A percentile compares a stretch with the other conserved stretches of the same genome.
phyloP scores from a whole-genome alignment of 2,888 invertebrate species.

The Agrotis puta region DNA sequence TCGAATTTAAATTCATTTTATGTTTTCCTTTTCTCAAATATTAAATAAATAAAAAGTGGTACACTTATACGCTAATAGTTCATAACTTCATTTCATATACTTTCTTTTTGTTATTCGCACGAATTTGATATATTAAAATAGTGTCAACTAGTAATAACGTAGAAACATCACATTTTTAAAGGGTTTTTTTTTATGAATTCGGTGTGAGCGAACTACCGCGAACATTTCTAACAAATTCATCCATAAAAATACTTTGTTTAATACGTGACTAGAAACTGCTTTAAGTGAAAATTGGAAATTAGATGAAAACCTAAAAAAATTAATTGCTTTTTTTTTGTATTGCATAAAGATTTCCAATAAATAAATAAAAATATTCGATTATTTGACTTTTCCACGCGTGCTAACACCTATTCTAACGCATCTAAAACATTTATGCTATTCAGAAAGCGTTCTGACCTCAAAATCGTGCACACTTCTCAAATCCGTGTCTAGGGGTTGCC shows the following conservation, averaged over 20 bases:
- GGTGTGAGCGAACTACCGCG: constrained; percentile 79
- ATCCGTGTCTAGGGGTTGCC: constrained; percentile 36
- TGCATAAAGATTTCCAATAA: constrained; percentile 44
- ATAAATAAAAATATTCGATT: constrained; percentile 41
- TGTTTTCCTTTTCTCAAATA: constrained; percentile 64
- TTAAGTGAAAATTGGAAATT: constrained; percentile 66
- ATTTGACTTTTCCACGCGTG: constrained; percentile 30
- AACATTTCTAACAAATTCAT: constrained; percentile 55
- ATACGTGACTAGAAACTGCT: constrained; percentile 75
- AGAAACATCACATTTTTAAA: constrained; percentile 86
- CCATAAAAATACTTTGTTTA: constrained; percentile 65
- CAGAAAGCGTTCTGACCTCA: constrained; percentile 53
- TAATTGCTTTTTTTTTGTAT: constrained; percentile 33
- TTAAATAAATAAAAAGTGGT: constrained; percentile 85
- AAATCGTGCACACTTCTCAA: constrained; percentile 41
- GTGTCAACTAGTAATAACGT: constrained; percentile 82
- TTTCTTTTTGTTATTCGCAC: constrained; percentile 73
- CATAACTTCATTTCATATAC: constrained; percentile 83
- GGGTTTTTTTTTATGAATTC: constrained; percentile 60
- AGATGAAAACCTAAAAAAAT: constrained; percentile 15
- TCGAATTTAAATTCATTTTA: constrained; percentile 77
- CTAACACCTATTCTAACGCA: constrained; percentile 56
- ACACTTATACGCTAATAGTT: constrained; percentile 86
- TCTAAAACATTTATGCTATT: constrained; percentile 61
- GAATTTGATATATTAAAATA: constrained; percentile 86